A percentile compares a stretch with the other conserved stretches of the same genome.
Conservation (phyloP, 1,140 invertebrate species). For the Scaptomyza pallida region DNA sequence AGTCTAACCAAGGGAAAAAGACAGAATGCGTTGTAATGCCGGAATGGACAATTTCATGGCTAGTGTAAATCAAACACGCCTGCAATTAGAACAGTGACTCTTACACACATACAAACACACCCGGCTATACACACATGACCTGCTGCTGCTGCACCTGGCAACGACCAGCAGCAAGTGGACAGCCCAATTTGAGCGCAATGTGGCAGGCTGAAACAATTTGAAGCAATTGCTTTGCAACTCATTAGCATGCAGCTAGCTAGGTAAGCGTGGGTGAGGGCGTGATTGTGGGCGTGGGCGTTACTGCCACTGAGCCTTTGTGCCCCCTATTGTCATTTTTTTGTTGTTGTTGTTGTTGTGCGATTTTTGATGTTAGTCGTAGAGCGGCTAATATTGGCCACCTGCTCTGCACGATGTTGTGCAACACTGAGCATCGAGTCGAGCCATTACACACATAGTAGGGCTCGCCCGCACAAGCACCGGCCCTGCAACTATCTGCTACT, state of each 20-base stretch:
- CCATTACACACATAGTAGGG: not conserved
- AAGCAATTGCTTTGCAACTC: constrained; percentile 69
- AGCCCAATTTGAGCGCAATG: constrained; percentile 44
- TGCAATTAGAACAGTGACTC: constrained; percentile 59
- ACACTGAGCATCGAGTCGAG: constrained; percentile 1
- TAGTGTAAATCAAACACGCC: constrained; percentile 78
- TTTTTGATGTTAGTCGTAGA: constrained; percentile 26
- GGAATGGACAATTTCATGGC: constrained; percentile 76
- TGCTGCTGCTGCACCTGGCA: constrained; percentile 2
- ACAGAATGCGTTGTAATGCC: constrained; percentile 64
- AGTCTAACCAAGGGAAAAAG: constrained; percentile 30
- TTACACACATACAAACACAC: not conserved
- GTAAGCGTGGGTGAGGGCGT: no score
- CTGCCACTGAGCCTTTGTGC: constrained; percentile 1
- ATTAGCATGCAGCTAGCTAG: constrained; percentile 62
- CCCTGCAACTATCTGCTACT: constrained; percentile 36
- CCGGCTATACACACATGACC: not conserved
- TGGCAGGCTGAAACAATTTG: constrained; percentile 61
- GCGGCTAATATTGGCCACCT: constrained; percentile 37
- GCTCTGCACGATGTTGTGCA: constrained; percentile 8
- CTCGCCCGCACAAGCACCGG: constrained; percentile 1
- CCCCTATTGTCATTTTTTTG: not conserved
- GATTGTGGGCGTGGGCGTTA: constrained; percentile 1
- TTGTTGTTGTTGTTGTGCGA: constrained; percentile 12
- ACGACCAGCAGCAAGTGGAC: constrained; percentile 27